Evolutionary conservation across 2,113 vertebrate genomes (phyloP).

Genomic region (Silurus asotus): DNA sequence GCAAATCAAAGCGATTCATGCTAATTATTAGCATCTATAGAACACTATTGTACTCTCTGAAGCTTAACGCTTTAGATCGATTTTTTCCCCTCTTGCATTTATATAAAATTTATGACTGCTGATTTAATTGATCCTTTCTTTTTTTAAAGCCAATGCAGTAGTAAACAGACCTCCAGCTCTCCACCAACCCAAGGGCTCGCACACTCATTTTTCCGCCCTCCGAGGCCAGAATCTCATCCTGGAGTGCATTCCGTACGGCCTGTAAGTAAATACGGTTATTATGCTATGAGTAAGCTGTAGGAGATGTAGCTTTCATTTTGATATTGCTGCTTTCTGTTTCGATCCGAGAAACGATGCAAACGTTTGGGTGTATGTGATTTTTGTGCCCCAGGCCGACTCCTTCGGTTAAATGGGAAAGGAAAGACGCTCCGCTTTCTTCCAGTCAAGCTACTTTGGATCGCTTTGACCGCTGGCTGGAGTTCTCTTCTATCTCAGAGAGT

Average conservation of each 20-base stretch:
- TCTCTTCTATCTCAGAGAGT: slow-evolving; percentile 65
- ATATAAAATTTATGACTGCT: neutral
- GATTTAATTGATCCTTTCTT: neutral
- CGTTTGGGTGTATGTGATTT: slow-evolving; percentile 12
- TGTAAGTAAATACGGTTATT: slow-evolving; percentile 69
- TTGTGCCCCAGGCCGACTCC: slow-evolving; percentile 79
- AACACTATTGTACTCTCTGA: neutral
- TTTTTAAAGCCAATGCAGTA: slow-evolving; percentile 70
- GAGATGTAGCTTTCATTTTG: neutral
- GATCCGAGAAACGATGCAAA: neutral
- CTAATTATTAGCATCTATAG: too few species aligned
- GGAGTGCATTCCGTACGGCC: slow-evolving; percentile 82
- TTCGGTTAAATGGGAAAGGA: slow-evolving; percentile 74
- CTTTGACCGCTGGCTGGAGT: slow-evolving; percentile 71
- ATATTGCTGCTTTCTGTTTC: neutral
- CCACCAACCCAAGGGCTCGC: slow-evolving; percentile 62
- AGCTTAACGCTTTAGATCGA: neutral
- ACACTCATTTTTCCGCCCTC: slow-evolving; percentile 67
- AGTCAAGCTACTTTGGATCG: slow-evolving; percentile 54
- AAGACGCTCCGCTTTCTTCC: slow-evolving; percentile 62
- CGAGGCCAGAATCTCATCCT: slow-evolving; percentile 64
- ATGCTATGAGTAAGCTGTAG: neutral
- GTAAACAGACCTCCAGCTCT: slow-evolving; percentile 68
- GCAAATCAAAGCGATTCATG: too few species aligned
- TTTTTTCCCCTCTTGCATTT: neutral